These are phyloP conservation scores for Marronus borbonicus DNA, from an alignment of 2,888 invertebrate genomes.

Conservation along the genomic window DNA sequence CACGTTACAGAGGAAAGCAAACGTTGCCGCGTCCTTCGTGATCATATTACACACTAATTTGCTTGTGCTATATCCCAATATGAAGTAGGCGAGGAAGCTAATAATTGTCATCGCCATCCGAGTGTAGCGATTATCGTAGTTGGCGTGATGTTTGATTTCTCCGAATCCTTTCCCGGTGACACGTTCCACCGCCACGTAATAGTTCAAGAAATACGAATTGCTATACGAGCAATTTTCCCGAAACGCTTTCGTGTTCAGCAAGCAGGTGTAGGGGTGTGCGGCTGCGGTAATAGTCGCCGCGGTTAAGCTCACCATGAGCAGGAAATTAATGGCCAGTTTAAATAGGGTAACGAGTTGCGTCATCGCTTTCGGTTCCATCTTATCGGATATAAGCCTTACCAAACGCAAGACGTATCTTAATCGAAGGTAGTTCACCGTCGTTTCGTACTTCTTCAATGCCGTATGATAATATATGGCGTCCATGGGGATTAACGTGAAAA, in stretches of 20 bases:
- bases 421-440: slow-evolving; percentile 49
- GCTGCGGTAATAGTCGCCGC: slow-evolving; percentile 20
- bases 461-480: slow-evolving; percentile 52
- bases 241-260: not conserved
- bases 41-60: slow-evolving; percentile 44
- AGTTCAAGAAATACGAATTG: slow-evolving; percentile 24
- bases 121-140: not conserved
- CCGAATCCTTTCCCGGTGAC: slow-evolving; percentile 50
- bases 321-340: slow-evolving; percentile 32
- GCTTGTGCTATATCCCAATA: slow-evolving; percentile 42
- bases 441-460: slow-evolving; percentile 29
- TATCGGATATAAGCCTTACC: slow-evolving; percentile 50
- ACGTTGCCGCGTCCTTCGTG: slow-evolving; percentile 22
- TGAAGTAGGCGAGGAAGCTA: slow-evolving; percentile 44
- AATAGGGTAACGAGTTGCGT: slow-evolving; percentile 11
- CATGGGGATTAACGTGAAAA: slow-evolving; percentile 47
- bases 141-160: slow-evolving; percentile 16
- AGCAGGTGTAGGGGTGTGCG: slow-evolving; percentile 37
- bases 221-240: not conserved
- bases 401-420: slow-evolving; percentile 55
- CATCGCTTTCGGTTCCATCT: slow-evolving; percentile 25
- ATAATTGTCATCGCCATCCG: slow-evolving; percentile 23
- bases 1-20: slow-evolving; percentile 31
- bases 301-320: slow-evolving; percentile 35
- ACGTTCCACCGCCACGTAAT: slow-evolving; percentile 46